These are phyloP conservation scores for Hormaphis cornu DNA, from an alignment of 1,140 invertebrate species.

Conservation along the genomic window DNA sequence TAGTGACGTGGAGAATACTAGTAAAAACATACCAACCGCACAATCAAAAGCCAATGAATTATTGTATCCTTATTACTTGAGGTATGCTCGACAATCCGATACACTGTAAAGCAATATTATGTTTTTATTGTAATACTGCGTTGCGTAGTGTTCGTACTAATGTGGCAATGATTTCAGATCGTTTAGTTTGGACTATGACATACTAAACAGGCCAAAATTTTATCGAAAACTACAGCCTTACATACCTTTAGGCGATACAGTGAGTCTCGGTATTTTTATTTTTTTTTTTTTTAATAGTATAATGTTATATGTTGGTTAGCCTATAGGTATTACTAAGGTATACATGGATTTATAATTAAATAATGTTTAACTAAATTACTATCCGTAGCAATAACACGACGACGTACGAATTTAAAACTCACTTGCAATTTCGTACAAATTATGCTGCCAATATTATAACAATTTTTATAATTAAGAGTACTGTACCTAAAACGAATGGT, in stretches of 20 bases:
- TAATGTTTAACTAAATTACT: too few relatives aligned
- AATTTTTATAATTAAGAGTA: too few relatives aligned
- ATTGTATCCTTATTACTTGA: conserved; percentile 25
- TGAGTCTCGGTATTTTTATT: background rate
- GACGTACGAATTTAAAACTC: too few relatives aligned
- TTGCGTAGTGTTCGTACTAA: background rate
- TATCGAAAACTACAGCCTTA: conserved; percentile 28
- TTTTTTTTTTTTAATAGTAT: background rate
- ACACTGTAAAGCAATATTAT: conserved; percentile 9
- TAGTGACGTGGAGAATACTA: conserved; percentile 29
- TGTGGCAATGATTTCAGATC: background rate
- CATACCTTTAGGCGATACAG: conserved; percentile 23
- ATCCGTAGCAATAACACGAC: too few relatives aligned
- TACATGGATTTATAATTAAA: too few relatives aligned
- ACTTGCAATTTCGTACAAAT: too few relatives aligned
- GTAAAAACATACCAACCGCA: background rate
- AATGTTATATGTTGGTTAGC: too few relatives aligned
- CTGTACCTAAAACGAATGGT: too few relatives aligned
- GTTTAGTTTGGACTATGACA: conserved; percentile 26
- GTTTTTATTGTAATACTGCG: background rate
- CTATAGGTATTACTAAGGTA: too few relatives aligned
- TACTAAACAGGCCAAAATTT: conserved; percentile 20
- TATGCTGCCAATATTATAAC: too few relatives aligned
- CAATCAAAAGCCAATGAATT: conserved; percentile 22
- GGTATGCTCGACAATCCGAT: conserved; percentile 16